Evolutionary conservation across 2,113 vertebrate genomes (phyloP).

Genomic region (Ptilonorhynchus violaceus): DNA sequence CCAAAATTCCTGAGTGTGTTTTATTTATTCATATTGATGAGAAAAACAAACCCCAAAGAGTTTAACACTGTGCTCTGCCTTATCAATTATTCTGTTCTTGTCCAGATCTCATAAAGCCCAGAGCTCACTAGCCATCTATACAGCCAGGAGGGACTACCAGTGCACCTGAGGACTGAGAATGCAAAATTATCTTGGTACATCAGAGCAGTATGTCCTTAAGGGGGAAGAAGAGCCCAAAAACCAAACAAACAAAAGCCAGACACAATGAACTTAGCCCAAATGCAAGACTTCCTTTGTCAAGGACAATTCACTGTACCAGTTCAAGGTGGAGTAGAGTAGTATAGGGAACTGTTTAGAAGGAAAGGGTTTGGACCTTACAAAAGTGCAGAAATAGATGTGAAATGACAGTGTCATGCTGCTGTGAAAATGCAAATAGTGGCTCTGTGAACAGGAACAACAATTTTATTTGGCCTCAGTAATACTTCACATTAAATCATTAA

Average conservation of each 20-base stretch:
- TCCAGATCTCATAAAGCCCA: not conserved
- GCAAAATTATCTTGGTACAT: not conserved
- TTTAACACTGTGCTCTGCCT: not conserved
- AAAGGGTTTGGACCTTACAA: not conserved
- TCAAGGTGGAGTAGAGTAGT: not conserved
- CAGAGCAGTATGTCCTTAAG: not conserved
- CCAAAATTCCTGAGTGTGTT: not conserved
- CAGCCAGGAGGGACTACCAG: not conserved
- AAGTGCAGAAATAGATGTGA: not conserved
- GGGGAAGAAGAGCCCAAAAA: not conserved
- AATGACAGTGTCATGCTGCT: rapidly evolving
- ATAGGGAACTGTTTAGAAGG: not conserved
- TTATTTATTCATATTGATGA: not conserved
- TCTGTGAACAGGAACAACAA: not conserved
- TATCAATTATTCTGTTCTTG: not conserved
- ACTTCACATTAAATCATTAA: not conserved
- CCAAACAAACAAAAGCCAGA: not conserved
- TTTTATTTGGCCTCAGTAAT: not conserved
- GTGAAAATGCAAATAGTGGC: not conserved
- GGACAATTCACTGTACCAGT: not conserved
- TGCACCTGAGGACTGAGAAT: not conserved
- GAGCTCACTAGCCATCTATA: not conserved
- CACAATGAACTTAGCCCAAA: not conserved
- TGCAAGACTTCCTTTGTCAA: not conserved
- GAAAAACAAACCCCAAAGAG: not conserved